Percentiles rank a stretch among this genome's conserved stretches.
These are phyloP conservation scores for sheep (Ovis aries) DNA, from an alignment of 2,113 vertebrate genomes.

Conservation along the genomic window ARS-UI_Ramb_v3.0 NC_056061.1:42065501-42066000, in stretches of 20 bases:
- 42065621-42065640: neutral
- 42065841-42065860: neutral
- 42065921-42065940: neutral
- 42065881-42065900: neutral
- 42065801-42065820: neutral
- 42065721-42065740: neutral
- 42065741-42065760: neutral
- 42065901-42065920: neutral
- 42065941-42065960: neutral
- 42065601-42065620: neutral
- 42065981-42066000: neutral
- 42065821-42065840: neutral
- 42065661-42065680: neutral
- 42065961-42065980: neutral
- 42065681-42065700: neutral
- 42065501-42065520: neutral
- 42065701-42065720: neutral
- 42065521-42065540: neutral
- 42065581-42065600: neutral
- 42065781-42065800: neutral
- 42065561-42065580: neutral
- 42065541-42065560: neutral
- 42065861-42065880: neutral
- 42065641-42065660: neutral
- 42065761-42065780: neutral